Evolutionary conservation across 2,113 vertebrate genomes (phyloP), one percentile per base, ranked within the genome.

Genomic region (Ursus arctos): DNA sequence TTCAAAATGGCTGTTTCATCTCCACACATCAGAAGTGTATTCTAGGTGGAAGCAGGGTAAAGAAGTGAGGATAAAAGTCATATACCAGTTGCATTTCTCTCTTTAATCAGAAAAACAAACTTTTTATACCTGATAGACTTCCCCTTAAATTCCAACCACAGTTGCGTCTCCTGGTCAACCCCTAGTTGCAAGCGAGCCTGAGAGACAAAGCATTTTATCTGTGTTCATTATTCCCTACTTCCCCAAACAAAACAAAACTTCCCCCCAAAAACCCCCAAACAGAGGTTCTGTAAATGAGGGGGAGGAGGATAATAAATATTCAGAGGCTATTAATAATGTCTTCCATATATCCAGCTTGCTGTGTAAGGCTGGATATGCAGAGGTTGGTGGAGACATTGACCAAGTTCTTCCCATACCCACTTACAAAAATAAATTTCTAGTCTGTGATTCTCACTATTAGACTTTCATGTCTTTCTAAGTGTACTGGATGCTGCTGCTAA

Each of bases 391-490:
- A 77, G 69, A 85, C 4, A 31, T 4, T 71, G 55, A 40, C 40
- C 57, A 31, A 24, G 14, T 74, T 81, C 79, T 22, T 26, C 14
- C 53, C 59, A 53, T 0, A 79, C 18, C 26, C 40, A n/a, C 43
- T 79, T 53, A 49, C 1, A 40, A 65, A 59, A 65, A 2, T 26
- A 61, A 31, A 33, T 80, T 83, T 91, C 47, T 69, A 63, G 59
- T 82, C 43, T 72, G 2, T 72, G 40, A 63, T 49, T 3, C 80
- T 90, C 57, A 18, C 11, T 84, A 47, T 86, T 24, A 82, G 53
- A 87, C 24, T 86, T 51, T 31, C 59, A 51, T 77, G 72, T 86
- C 59, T 95, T 94, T 96, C 61, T 63, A 19, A 47, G 49, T 85
- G 36, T 63, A 51, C 33, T 71, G 63, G 24, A 83, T 94, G 59